Evolutionary conservation across 2,888 invertebrate species (phyloP).

Genomic region (Caenorhabditis macrosperma): DNA sequence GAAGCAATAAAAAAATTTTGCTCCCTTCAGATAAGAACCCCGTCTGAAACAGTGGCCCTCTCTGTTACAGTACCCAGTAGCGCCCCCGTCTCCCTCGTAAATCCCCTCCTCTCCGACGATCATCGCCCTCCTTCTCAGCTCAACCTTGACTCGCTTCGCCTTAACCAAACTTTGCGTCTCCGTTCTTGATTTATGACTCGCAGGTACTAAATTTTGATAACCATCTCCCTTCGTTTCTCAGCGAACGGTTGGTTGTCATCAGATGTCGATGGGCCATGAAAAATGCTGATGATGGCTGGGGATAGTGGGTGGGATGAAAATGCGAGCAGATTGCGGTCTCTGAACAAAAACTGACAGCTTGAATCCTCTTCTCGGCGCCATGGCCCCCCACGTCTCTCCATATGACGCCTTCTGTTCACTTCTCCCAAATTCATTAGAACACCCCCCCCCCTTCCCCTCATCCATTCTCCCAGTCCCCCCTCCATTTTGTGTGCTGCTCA

Average conservation of each 20-base stretch:
- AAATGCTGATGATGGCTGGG: background rate
- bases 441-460: background rate
- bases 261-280: too few species aligned
- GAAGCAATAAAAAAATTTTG: too few species aligned
- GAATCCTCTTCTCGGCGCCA: constrained; percentile 30
- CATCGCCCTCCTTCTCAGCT: constrained; percentile 11
- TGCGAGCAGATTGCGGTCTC: constrained; percentile 21
- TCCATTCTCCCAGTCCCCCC: background rate
- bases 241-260: too few species aligned
- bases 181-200: constrained; percentile 31
- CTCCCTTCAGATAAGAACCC: too few species aligned
- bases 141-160: constrained; percentile 34
- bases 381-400: constrained; percentile 19
- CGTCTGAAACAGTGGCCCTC: too few species aligned
- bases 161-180: constrained; percentile 33
- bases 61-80: background rate
- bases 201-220: constrained; percentile 15
- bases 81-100: background rate
- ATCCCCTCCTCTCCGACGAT: background rate
- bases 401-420: constrained; percentile 46
- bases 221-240: constrained; percentile 14
- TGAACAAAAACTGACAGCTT: constrained; percentile 31
- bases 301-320: background rate
- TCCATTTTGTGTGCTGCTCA: background rate
- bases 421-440: background rate